phyloP scores from a whole-genome alignment of 2,113 vertebrate genomes.

The Octodon degus region DNA sequence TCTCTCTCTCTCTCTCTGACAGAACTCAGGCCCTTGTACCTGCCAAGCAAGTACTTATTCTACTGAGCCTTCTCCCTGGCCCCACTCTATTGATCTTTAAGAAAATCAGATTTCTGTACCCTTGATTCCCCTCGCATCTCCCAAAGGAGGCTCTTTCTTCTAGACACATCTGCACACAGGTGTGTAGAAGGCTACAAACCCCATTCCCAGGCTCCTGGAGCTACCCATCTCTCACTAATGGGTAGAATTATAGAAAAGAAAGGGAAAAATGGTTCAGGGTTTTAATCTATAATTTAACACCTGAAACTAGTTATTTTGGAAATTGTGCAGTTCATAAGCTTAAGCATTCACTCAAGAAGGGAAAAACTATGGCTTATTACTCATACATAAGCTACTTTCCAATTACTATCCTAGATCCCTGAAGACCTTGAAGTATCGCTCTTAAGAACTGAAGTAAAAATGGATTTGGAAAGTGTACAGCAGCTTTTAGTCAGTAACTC shows the following conservation, averaged over 20 bases:
- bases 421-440: background rate
- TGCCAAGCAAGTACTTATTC: too few species aligned
- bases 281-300: background rate
- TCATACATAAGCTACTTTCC: background rate
- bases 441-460: conserved; percentile 12
- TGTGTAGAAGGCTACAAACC: background rate
- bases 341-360: conserved; percentile 9
- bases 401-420: background rate
- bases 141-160: too few species aligned
- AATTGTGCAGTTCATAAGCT: background rate
- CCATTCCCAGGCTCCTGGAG: background rate
- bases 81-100: too few species aligned
- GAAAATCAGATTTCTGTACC: too few species aligned
- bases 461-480: background rate
- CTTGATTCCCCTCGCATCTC: too few species aligned
- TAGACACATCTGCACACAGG: too few species aligned
- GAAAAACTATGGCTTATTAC: conserved; percentile 27
- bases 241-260: background rate
- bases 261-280: background rate
- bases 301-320: conserved; percentile 5
- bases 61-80: too few species aligned
- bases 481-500: background rate
- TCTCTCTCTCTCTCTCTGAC: too few species aligned
- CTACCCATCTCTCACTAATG: background rate
- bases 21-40: too few species aligned